Base-by-base conservation (phyloP, 2,797 vertebrate genomes). In the Enteromius argenteus region DNA sequence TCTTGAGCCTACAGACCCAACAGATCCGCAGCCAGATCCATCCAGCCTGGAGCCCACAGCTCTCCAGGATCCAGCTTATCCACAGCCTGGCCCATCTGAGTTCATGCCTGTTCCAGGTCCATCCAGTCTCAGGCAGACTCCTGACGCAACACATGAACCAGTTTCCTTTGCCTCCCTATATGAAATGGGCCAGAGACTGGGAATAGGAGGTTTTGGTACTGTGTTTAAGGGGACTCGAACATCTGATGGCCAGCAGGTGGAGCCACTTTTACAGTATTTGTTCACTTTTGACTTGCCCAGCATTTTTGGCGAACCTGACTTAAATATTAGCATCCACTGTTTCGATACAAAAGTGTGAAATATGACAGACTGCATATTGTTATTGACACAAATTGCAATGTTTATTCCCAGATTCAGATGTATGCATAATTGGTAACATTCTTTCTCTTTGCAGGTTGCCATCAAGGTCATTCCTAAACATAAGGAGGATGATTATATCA, bases 181-280 rank as follows among this genome's bases (percentile, higher is more conserved):
- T 66, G 35, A 21, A 66, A 3, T 49, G 60, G 53, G 58, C 27
- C 14, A 42, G n/a, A 35, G 10, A 10, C 37, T 77, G 4, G 75
- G 23, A 66, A 19, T 11, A 4, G 56, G 58, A 27, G 1, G 7
- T 8, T 78, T 13, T 13, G 75, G 37, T 0, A 44, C 1, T 30
- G 75, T 64, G n/a, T 44, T 30, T 46, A 2, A 32, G 9, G 56
- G 58, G 75, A 78, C 37, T 44, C 1, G 39, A 15, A 78, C 17
- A 62, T 77, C 37, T 44, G 75, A 62, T 44, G 37, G 75, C 37
- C n/a, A 13, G 5, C 23, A 62, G 75, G 37, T 78, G 19, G 53
- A 62, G n/a, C 17, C 30, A 7, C 56, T 62, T 27, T 27, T 15
- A 44, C 67, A 23, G 37, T 3, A 23, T 44, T 21, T 37, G 35